These are phyloP conservation scores for Pycnonotus jocosus DNA, from an alignment of 2,113 vertebrate genomes.

Conservation along the genomic window DNA sequence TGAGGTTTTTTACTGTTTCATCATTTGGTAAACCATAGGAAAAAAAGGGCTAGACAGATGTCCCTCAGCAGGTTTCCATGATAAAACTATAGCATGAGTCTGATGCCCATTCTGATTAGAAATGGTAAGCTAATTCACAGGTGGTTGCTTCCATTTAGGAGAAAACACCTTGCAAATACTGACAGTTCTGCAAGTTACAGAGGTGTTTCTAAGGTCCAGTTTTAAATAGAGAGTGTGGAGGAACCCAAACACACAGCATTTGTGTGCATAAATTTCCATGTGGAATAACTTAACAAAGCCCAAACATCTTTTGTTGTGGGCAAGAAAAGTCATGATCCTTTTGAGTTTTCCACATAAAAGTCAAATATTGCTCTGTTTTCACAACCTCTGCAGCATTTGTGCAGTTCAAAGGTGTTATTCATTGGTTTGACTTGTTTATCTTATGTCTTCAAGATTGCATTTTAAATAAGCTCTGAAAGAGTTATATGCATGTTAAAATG, in stretches of 20 bases:
- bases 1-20: not conserved
- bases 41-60: not conserved
- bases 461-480: not conserved
- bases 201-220: not conserved
- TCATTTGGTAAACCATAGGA: not conserved
- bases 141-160: not conserved
- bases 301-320: not conserved
- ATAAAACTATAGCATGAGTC: not conserved
- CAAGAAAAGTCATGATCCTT: not conserved
- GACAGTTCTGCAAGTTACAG: not conserved
- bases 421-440: not conserved
- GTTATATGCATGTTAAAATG: not conserved
- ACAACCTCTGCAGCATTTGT: slow-evolving; percentile 4
- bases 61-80: not conserved
- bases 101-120: not conserved
- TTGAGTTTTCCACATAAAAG: not conserved
- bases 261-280: not conserved
- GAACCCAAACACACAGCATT: not conserved
- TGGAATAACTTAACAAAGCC: not conserved
- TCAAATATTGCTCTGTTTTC: not conserved
- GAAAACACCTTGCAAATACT: not conserved
- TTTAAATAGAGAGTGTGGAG: not conserved
- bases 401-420: not conserved
- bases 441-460: not conserved
- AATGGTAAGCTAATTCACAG: not conserved